Conservation (phyloP, 1,140 invertebrate species). For the Samia ricini region DNA sequence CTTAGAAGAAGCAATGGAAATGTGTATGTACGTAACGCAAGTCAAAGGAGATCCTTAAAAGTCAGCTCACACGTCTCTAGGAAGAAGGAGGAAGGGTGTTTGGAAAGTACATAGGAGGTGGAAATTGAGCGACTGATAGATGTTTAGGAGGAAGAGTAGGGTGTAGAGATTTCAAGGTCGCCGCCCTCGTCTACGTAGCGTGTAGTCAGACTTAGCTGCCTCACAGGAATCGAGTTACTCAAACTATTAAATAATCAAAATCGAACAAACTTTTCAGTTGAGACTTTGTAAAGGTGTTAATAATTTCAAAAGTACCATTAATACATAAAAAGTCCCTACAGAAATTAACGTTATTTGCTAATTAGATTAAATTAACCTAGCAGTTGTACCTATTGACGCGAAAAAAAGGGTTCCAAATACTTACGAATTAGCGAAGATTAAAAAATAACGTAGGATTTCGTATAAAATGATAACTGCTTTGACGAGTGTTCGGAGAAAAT, state of each 20-base stretch:
- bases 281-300: not conserved
- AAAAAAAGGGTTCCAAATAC: too few species aligned
- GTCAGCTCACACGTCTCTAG: constrained; percentile 43
- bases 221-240: constrained; percentile 26
- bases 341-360: too few species aligned
- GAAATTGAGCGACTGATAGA: constrained; percentile 6
- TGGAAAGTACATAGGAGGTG: constrained; percentile 9
- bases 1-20: not conserved
- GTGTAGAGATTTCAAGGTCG: constrained; percentile 48
- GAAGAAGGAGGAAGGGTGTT: constrained; percentile 5
- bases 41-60: constrained; percentile 49
- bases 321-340: too few species aligned
- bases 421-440: too few species aligned
- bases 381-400: too few species aligned
- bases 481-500: too few species aligned
- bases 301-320: too few species aligned
- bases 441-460: too few species aligned
- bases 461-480: too few species aligned
- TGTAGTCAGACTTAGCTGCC: constrained; percentile 50
- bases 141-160: constrained; percentile 11
- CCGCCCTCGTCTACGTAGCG: constrained; percentile 53
- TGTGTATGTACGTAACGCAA: not conserved
- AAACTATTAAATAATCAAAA: not conserved
- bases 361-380: too few species aligned
- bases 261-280: not conserved